Evolutionary conservation across 2,113 vertebrate genomes (phyloP).

Genomic region (Otus sunia): DNA sequence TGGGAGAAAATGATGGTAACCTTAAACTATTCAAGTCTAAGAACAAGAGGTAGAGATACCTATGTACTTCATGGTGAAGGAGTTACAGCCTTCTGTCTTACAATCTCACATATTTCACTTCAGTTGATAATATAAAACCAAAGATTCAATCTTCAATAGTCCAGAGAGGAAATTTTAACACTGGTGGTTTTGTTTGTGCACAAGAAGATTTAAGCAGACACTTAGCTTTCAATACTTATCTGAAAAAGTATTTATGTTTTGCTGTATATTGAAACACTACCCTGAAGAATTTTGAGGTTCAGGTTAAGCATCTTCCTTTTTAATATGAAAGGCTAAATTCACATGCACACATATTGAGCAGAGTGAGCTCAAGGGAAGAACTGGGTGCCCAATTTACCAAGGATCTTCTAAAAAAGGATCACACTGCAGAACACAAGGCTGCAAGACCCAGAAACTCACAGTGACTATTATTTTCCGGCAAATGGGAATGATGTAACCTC

Average conservation of each 20-base stretch:
- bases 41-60: conserved; percentile 59
- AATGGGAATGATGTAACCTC: background rate
- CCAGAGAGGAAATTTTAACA: conserved; percentile 29
- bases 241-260: background rate
- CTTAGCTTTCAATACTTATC: background rate
- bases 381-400: background rate
- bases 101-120: conserved; percentile 21
- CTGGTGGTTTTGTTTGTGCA: background rate
- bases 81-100: conserved; percentile 26
- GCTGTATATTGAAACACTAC: background rate
- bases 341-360: background rate
- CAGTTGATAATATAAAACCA: background rate
- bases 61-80: conserved; percentile 45
- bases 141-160: background rate
- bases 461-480: background rate
- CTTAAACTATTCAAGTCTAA: conserved; percentile 56
- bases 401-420: background rate
- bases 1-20: background rate
- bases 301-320: background rate
- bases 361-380: background rate
- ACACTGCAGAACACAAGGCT: background rate
- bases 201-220: background rate
- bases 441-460: background rate
- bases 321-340: background rate
- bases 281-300: background rate